Base-by-base conservation (phyloP, 1,140 invertebrate genomes). In the Nylanderia fulva region DNA sequence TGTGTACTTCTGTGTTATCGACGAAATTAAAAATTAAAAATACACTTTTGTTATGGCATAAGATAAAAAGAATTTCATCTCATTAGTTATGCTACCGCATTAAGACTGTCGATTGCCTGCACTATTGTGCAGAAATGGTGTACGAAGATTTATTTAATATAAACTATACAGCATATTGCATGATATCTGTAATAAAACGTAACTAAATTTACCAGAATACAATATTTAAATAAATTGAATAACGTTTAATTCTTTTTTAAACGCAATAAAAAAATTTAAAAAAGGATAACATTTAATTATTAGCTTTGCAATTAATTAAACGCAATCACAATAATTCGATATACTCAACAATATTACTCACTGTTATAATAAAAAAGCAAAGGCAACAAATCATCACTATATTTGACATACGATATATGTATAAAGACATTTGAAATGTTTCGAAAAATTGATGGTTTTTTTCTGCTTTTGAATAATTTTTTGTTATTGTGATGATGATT, bases 391-490 rank as follows among this genome's bases (percentile, higher is more conserved):
- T 79, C 63, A 69, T 29, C 39, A 79, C 7, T 6, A 18, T 27
- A 11, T 79, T 79, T 79, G 45, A 54, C 3, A n/a, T 15, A 54
- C 9, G 27, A 79, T 79, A 0, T 68, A 27, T 1, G 45, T 69
- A 39, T 27, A 79, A 18, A 79, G 45, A 36, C 9, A 54, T 42
- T 79, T 15, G 5, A 79, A n/a, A 13, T 39, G 36, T n/a, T 54
- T 24, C 9, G 76, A 36, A 13, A 79, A 79, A 54, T 11, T 5
- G 36, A 79, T 54, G 8, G 69, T 68, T 11, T 79, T 69, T 13
- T 79, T 18, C 54, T 79, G 63, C 4, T 79, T 79, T 15, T 29
- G 33, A 54, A 79, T 79, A 69, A 79, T 79, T 58, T 69, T 79
- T 39, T n/a, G 21, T 27, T 9, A 4, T n/a, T 52, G 13, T n/a